Conservation (phyloP, 1,140 invertebrate genomes). For the roundworm (Caenorhabditis elegans) region DNA sequence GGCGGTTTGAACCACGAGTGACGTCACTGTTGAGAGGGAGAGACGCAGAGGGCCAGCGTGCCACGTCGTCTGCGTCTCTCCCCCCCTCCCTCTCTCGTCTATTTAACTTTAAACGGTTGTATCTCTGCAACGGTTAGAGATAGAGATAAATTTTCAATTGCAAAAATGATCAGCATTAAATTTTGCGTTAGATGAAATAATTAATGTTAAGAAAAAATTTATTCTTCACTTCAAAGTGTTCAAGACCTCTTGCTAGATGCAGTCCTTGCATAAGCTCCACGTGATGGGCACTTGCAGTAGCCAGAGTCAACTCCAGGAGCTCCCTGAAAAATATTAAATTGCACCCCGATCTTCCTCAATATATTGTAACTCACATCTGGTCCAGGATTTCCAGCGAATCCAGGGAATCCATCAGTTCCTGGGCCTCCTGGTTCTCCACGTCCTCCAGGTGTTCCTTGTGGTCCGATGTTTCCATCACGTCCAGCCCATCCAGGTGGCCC, state of each 20-base stretch:
- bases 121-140: too few species aligned
- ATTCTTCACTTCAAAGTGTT: not conserved
- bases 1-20: too few species aligned
- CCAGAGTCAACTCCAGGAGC: not conserved
- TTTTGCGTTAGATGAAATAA: too few species aligned
- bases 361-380: not conserved
- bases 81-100: too few species aligned
- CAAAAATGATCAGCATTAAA: too few species aligned
- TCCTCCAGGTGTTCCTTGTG: conserved; percentile 15
- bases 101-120: too few species aligned
- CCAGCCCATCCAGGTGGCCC: conserved; percentile 31
- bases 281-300: not conserved
- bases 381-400: conserved; percentile 14
- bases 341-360: too few species aligned
- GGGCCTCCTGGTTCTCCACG: conserved; percentile 14
- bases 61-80: not conserved
- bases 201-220: not conserved
- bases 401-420: conserved; percentile 24
- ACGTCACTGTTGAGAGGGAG: too few species aligned
- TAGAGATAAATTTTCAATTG: too few species aligned
- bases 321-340: not conserved
- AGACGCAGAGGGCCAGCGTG: conserved; percentile 1
- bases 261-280: not conserved
- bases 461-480: not conserved
- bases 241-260: not conserved